Base-by-base conservation (phyloP, 2,797 vertebrate species). In the Cirrhinus molitorella region DNA sequence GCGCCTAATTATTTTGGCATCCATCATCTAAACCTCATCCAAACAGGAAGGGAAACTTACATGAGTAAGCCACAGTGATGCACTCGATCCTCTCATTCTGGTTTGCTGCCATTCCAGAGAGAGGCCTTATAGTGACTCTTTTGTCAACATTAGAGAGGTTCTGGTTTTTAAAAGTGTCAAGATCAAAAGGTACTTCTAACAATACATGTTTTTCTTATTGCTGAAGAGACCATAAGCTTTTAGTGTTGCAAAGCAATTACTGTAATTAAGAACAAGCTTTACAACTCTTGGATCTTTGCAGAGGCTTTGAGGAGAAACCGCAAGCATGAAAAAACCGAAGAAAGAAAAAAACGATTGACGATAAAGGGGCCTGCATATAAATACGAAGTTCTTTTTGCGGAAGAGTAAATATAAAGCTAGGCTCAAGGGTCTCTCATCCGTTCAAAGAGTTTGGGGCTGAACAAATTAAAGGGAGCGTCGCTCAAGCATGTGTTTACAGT, bases 121-220 rank as follows among this genome's bases (percentile, higher is more conserved):
- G 91, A 93, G 89, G 88, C 91, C 91, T 93, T 92, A 92, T 92
- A 93, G 92, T 89, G 88, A 90, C 91, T 88, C 90, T 88, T 93
- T 92, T 95, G 91, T 92, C 91, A 91, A 90, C 91, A 93, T 93
- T 93, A 89, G 87, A 89, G 90, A 90, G 70, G 90, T 91, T 91
- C 92, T 92, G 92, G 90, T 95, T 95, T 91, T 94, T 93, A 90
- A 92, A 94, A 94, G 94, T 93, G 92, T 94, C 88, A 88, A 95
- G 91, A 96, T 96, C 94, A 95, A 96, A 94, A 91, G 88, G 85
- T 86, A 89, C 93, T 94, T 93, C 92, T 89, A 84, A 92, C 90
- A 91, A 91, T 85, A 10, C 92, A 93, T 89, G 87, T 89, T 90
- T 91, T 90, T 91, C 88, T 92, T 92, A 91, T 92, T 91, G 88